A percentile compares a stretch with the other conserved stretches of the same genome.
These are phyloP conservation scores for Columbina picui DNA, from an alignment of 2,113 vertebrate genomes.

Conservation along the genomic window DNA sequence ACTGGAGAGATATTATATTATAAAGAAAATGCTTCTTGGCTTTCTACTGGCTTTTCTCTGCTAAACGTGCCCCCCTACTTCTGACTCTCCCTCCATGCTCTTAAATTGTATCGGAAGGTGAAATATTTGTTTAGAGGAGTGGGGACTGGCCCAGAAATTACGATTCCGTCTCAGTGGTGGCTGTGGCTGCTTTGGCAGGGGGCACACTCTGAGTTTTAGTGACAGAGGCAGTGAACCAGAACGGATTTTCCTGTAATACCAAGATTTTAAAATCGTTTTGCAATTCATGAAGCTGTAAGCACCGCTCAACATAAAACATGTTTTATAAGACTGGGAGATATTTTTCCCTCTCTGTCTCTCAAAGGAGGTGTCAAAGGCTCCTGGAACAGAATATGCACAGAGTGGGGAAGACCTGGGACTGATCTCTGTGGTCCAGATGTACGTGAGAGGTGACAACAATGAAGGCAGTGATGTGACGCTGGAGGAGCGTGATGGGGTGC, in stretches of 20 bases:
- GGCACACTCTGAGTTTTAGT: background rate
- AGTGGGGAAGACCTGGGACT: background rate
- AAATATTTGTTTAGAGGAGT: background rate
- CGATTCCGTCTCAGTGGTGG: background rate
- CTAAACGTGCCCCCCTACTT: background rate
- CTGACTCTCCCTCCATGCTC: background rate
- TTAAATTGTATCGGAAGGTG: background rate
- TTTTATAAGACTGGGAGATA: background rate
- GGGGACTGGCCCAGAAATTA: background rate
- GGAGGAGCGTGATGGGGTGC: background rate
- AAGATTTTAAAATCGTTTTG: conserved; percentile 18
- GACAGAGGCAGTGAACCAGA: conserved; percentile 28
- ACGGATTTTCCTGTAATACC: conserved; percentile 7
- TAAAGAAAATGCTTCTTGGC: background rate
- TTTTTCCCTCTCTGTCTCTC: background rate
- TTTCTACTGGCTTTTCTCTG: background rate
- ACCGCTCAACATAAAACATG: background rate
- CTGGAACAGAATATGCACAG: background rate
- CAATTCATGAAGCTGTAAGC: conserved; percentile 49
- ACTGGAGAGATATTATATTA: background rate
- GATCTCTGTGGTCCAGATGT: background rate
- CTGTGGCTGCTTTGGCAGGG: conserved; percentile 26
- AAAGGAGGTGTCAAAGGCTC: background rate
- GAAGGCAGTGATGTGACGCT: background rate
- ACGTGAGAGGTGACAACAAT: background rate